Evolutionary conservation across 2,113 vertebrate genomes (phyloP), one percentile per base, ranked within the genome.

Genomic region (Nycticryphes semicollaris): DNA sequence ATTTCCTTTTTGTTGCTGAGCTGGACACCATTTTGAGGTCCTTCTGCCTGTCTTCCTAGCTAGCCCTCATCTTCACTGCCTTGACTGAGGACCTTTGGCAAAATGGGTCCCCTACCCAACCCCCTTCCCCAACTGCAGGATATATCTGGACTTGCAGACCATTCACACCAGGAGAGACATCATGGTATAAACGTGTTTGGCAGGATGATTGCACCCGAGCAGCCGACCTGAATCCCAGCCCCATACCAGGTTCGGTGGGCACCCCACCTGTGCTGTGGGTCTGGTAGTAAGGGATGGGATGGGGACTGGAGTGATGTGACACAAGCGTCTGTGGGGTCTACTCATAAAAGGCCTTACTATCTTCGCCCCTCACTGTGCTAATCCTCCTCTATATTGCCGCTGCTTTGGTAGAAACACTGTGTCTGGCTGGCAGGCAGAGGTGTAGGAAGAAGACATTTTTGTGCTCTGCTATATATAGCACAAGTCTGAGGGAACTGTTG

Each of bases 231-330:
- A 28, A 33, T 64, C 28, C 14, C 16, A 76, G 47, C 4, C n/a
- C 56, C 0, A 0, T 14, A 24, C 0, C 0, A 0, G 16, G 15
- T 14, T 79, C 21, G 43, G 2, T 50, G 48, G 37, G 27, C 22
- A 59, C 4, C 27, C 21, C n/a, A 47, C 31, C 5, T 41, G 33
- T 0, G 0, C 39, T 37, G 37, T 14, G 13, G 41, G 14, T 9
- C 22, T 56, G 57, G 30, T 4, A 85, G 48, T 8, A 60, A 68
- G 50, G 39, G 39, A 20, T 67, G 45, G 54, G 50, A 28, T 16
- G 10, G 21, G 14, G 10, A 28, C 33, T 59, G 47, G 17, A 63
- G 30, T 15, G 54, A 37, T 41, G 20, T 25, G 47, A 22, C 50
- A 80, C 20, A 56, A 45, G 69, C 12, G 43, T 45, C 43, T 45